Evolutionary conservation across 2,797 vertebrate species (phyloP), one percentile per base, ranked within the genome.

Genomic region (Gymnothorax javanicus): DNA sequence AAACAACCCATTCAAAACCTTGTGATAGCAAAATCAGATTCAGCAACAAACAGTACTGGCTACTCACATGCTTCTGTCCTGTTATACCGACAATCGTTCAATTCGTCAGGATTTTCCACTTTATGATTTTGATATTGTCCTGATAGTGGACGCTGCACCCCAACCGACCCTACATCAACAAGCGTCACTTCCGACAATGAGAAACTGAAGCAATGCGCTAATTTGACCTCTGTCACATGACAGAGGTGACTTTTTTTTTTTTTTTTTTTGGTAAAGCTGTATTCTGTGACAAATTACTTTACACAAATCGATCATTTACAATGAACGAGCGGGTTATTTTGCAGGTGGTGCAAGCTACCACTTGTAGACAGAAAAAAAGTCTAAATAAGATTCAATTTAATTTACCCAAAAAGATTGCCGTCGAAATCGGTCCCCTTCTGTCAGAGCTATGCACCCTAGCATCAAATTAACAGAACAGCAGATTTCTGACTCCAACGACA

Each of bases 111-210:
- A 84, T 84, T 79, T 81, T 82, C 54, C 58, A 25, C 83, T 85
- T 83, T 84, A 67, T 77, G 82, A 17, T 84, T 84, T 79, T 87
- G 87, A 85, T 82, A 85, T 81, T 83, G 73, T 82, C 77, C 84
- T 85, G 75, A 59, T 77, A 82, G 73, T 62, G 54, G 67, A 54
- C 81, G 54, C 84, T 88, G 84, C 87, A 84, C 87, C 85, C 87
- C 87, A 85, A 85, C 84, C 83, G 54, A 85, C 81, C 71, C 83
- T 57, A 81, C 87, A 85, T 15, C 7, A 56, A 79, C n/a, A 11
- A 2, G 60, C 87, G 84, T 83, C 87, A 88, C 87, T 85, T 88
- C 87, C 87, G 75, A 50, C 12, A 6, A 71, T 23, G 58, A 33
- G 60, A 56, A 82, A 25, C 79, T 69, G 86, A 82, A 67, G 79